These are phyloP conservation scores for Folsomia candida DNA, from an alignment of 2,888 invertebrate species.

Conservation along the genomic window DNA sequence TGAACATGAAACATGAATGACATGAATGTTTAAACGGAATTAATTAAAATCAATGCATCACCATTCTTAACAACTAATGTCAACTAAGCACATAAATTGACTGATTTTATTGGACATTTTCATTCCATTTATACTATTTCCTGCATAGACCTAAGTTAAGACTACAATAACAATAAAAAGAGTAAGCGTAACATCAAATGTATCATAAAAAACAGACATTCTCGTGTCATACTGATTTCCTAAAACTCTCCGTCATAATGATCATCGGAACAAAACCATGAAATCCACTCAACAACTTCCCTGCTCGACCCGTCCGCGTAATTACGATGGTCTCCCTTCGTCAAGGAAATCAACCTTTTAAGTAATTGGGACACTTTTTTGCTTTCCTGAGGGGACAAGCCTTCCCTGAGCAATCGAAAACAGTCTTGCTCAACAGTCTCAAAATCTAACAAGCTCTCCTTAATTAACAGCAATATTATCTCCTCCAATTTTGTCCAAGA, in stretches of 20 bases:
- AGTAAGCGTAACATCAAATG: too few relatives aligned
- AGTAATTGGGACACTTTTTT: conserved; percentile 35
- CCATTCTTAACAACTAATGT: too few relatives aligned
- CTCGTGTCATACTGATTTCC: too few relatives aligned
- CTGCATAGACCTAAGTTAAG: too few relatives aligned
- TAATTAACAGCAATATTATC: conserved; percentile 30
- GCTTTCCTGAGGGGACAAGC: conserved; percentile 31
- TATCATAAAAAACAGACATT: too few relatives aligned
- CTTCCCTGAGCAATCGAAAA: conserved; percentile 34
- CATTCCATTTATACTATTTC: too few relatives aligned
- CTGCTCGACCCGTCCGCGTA: conserved; percentile 9
- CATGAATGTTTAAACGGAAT: too few relatives aligned
- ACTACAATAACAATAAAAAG: too few relatives aligned
- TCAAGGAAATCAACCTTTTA: conserved; percentile 22
- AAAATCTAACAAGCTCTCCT: conserved; percentile 27
- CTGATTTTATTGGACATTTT: too few relatives aligned
- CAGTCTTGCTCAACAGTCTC: conserved; percentile 40
- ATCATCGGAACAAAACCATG: conserved; percentile 43
- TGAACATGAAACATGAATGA: too few relatives aligned
- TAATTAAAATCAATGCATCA: too few relatives aligned
- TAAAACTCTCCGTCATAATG: conserved; percentile 21
- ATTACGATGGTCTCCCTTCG: conserved; percentile 15
- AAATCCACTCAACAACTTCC: conserved; percentile 46
- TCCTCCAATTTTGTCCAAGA: conserved; percentile 32
- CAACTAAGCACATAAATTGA: too few relatives aligned